phyloP scores from a whole-genome alignment of 1,140 invertebrate species.

The Telenomus remus region DNA sequence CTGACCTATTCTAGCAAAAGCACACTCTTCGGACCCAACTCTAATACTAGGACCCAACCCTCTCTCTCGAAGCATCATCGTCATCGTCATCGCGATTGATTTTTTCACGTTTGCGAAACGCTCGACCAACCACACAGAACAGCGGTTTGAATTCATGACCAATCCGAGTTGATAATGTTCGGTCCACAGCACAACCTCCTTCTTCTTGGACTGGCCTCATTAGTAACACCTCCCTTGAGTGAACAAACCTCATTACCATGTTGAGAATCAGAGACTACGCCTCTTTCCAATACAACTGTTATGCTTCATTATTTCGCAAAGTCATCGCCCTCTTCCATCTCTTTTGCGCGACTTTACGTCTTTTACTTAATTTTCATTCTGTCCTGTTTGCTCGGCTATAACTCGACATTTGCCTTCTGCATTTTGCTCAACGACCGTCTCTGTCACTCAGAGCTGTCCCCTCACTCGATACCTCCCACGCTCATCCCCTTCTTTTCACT shows the following conservation, averaged over 20 bases:
- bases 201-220: constrained; percentile 65
- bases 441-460: constrained; percentile 27
- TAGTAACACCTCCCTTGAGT: constrained; percentile 69
- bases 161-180: constrained; percentile 70
- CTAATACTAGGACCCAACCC: not conserved
- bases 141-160: constrained; percentile 61
- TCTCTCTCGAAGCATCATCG: constrained; percentile 29
- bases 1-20: constrained; percentile 3
- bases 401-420: not conserved
- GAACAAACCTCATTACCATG: constrained; percentile 65
- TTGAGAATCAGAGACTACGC: constrained; percentile 60
- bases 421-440: constrained; percentile 8
- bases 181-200: constrained; percentile 68
- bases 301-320: constrained; percentile 72
- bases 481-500: constrained; percentile 57
- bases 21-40: constrained; percentile 7
- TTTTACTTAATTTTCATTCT: constrained; percentile 23
- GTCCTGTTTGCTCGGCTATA: not conserved
- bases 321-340: constrained; percentile 65
- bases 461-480: constrained; percentile 49
- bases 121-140: constrained; percentile 66
- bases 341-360: constrained; percentile 33
- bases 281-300: constrained; percentile 61
- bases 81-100: constrained; percentile 27
- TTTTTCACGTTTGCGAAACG: constrained; percentile 62